Percentiles rank a stretch among this genome's conserved stretches.
Conservation (phyloP, 2,113 vertebrate genomes). For the Calypte anna region DNA sequence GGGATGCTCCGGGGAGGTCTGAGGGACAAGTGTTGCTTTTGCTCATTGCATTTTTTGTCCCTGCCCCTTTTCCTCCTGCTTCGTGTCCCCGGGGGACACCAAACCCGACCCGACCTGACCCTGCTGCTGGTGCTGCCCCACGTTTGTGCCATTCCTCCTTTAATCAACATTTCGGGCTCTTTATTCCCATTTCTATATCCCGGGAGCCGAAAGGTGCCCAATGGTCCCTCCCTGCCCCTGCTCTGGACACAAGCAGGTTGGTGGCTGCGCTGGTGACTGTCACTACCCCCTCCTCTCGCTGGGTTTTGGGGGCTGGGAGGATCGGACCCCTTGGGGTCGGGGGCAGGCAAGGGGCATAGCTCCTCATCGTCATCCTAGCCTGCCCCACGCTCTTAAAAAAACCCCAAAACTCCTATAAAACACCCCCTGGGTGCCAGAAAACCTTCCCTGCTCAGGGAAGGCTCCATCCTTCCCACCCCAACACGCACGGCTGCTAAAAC, state of each 20-base stretch:
- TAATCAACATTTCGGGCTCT: not conserved
- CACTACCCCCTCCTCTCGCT: too few species aligned
- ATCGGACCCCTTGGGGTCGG: too few species aligned
- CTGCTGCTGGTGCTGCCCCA: too few species aligned
- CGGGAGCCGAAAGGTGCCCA: not conserved
- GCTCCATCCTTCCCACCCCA: not conserved
- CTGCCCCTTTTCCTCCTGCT: constrained; percentile 13
- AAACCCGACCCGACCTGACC: too few species aligned
- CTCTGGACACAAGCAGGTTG: not conserved
- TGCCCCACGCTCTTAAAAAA: too few species aligned
- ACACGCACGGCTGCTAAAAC: not conserved
- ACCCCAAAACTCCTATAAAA: not conserved
- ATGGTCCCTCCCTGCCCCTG: not conserved
- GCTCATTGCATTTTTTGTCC: not conserved
- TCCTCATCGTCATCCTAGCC: not conserved
- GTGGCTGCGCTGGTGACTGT: too few species aligned
- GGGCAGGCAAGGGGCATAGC: not conserved
- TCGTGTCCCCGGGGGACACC: not conserved
- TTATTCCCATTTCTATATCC: not conserved
- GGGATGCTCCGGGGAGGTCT: constrained; percentile 50
- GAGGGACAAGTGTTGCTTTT: constrained; percentile 37
- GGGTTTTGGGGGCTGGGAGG: not conserved
- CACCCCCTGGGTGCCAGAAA: not conserved
- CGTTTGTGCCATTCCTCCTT: not conserved
- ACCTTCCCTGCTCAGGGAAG: fast-evolving